Percentiles rank a stretch among this genome's conserved stretches.
phyloP scores from a whole-genome alignment of 2,113 vertebrate genomes.

The Sturnira hondurensis region DNA sequence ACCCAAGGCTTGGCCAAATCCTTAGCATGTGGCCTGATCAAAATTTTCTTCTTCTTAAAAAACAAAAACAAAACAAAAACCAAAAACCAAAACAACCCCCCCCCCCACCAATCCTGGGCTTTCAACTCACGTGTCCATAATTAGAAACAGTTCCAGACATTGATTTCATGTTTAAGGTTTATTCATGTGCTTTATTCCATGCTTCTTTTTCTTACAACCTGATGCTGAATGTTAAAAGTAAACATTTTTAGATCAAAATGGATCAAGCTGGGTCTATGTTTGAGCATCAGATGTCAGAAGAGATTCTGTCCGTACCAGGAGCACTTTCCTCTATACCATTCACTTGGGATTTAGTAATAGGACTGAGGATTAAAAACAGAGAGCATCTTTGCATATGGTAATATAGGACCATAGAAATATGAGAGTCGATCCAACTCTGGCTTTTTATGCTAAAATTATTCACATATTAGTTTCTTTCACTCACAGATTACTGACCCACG shows the following conservation, averaged over 20 bases:
- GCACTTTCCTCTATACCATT: not conserved
- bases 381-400: not conserved
- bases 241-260: not conserved
- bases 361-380: not conserved
- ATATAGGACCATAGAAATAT: not conserved
- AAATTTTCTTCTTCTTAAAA: constrained; percentile 1
- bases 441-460: not conserved
- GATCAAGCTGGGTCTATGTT: not conserved
- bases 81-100: not conserved
- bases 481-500: not conserved
- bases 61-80: not conserved
- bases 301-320: not conserved
- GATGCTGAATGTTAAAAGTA: not conserved
- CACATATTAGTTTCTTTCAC: not conserved
- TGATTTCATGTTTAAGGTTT: not conserved
- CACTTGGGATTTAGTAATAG: not conserved
- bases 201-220: not conserved
- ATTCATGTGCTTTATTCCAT: not conserved
- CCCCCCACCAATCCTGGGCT: not conserved
- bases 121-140: not conserved
- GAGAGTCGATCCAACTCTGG: not conserved
- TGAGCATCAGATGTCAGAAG: not conserved
- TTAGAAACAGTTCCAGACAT: not conserved
- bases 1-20: not conserved
- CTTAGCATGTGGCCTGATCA: not conserved